Conservation (phyloP, 2,113 vertebrate species). For the Mustelus asterias region DNA sequence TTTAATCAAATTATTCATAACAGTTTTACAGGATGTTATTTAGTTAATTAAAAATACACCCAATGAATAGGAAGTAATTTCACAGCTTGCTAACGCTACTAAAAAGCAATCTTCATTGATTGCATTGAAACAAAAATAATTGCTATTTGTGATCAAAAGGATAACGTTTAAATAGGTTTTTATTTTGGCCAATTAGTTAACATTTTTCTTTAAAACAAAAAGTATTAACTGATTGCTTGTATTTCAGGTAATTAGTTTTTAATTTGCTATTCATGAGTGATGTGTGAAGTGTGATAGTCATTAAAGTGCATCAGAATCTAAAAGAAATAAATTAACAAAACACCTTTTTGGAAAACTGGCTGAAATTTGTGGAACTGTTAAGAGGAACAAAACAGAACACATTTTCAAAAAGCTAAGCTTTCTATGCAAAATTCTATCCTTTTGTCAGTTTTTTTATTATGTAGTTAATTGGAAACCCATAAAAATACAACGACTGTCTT, state of each 20-base stretch:
- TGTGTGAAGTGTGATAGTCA: neutral
- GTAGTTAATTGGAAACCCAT: neutral
- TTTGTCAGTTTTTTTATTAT: constrained; percentile 21
- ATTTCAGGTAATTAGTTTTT: constrained; percentile 33
- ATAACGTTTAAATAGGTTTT: constrained; percentile 11
- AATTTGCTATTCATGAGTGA: constrained; percentile 12
- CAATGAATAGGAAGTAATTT: constrained; percentile 31
- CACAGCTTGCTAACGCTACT: neutral
- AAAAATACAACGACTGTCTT: neutral
- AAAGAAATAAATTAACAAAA: constrained; percentile 15
- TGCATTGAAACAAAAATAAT: constrained; percentile 32
- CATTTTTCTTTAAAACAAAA: constrained; percentile 23
- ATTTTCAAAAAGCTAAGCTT: neutral
- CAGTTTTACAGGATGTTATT: constrained; percentile 6
- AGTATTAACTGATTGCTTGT: constrained; percentile 13
- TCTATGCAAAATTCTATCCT: neutral
- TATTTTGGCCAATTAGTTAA: constrained; percentile 30
- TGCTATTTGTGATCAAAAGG: constrained; percentile 31
- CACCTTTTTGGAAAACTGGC: neutral
- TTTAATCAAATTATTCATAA: constrained; percentile 29
- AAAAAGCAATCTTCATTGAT: constrained; percentile 16
- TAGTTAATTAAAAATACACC: constrained; percentile 27
- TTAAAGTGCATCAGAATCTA: neutral
- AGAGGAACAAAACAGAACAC: neutral
- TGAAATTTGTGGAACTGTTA: neutral